Evolutionary conservation across 2,888 invertebrate genomes (phyloP).

Genomic region (Athrips mouffetella): DNA sequence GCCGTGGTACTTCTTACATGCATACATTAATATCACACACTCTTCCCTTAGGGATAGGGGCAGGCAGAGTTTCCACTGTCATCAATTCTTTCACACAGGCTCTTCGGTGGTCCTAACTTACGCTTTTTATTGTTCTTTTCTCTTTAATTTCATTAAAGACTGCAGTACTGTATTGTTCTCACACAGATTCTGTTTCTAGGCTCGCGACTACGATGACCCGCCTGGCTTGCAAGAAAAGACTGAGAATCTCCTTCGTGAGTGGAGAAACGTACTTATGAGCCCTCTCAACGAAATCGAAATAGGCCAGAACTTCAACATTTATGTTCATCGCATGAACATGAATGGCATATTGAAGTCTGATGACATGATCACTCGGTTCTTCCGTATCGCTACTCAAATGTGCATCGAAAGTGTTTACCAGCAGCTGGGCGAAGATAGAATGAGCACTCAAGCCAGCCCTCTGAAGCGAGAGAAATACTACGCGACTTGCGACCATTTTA

Average conservation of each 20-base stretch:
- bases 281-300: conserved; percentile 89
- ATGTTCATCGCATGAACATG: conserved; percentile 97
- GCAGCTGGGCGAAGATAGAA: conserved; percentile 84
- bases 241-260: conserved; percentile 94
- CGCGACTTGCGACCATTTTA: conserved; percentile 96
- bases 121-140: too few species aligned
- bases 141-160: too few species aligned
- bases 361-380: conserved; percentile 97
- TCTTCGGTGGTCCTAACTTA: too few species aligned
- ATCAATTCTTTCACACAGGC: too few species aligned
- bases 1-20: too few species aligned
- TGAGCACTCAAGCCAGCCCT: conserved; percentile 81
- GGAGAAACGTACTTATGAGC: conserved; percentile 94
- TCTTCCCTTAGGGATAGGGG: neutral
- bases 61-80: too few species aligned
- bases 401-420: conserved; percentile 97
- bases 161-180: neutral
- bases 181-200: conserved; percentile 30
- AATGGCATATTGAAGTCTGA: conserved; percentile 95
- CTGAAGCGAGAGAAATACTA: conserved; percentile 91
- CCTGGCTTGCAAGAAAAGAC: conserved; percentile 97
- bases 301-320: conserved; percentile 93
- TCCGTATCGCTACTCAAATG: conserved; percentile 96
- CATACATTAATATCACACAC: too few species aligned
- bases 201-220: conserved; percentile 93